Base-by-base conservation (phyloP, 2,888 invertebrate genomes). In the Barypeithes pellucidus region DNA sequence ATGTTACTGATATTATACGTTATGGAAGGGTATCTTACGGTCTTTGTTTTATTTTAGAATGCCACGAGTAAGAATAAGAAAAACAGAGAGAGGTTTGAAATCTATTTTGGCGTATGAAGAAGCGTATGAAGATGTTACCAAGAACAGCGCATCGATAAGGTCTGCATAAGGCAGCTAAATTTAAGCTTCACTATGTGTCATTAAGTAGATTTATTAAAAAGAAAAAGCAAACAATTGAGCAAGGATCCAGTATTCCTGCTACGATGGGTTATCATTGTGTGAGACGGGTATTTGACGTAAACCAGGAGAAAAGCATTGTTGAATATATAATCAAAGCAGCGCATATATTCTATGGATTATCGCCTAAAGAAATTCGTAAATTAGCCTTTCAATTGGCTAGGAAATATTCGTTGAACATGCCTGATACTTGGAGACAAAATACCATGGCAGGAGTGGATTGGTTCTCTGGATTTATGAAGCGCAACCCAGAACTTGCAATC, bases 401-500 rank as follows among this genome's bases (percentile, higher is more conserved):
- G 9, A 9, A 9, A 8, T 39, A 39, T 24, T 5, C 3, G 39
- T 5, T 39, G 9, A n/a, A 9, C 3, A 39, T 3, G 39, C 39
- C 39, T 12, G 2, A 3, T 2, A 3, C 3, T 3, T 50, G 50
- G 50, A 50, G 76, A 18, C 81, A 67, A 57, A 73, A 77, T 45
- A 47, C 76, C 61, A 72, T 76, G 60, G 82, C 84, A 47, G 80
- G 82, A n/a, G 69, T 73, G 36, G 82, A 83, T 63, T 83, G 82
- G 83, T 79, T 81, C 54, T 47, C 70, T 8, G 54, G 39, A 5
- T 83, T 82, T 71, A 68, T 82, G 45, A 80, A 79, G 63, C 62
- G 82, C 20, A 75, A 82, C 41, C 67, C 75, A 11, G 57, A 47
- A 36, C 45, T 84, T 9, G 77, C 78, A 5, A 67, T 83, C n/a